These are phyloP conservation scores for Typhlichthys eigenmanni DNA, from an alignment of 2,797 vertebrate genomes.

Conservation along the genomic window DNA sequence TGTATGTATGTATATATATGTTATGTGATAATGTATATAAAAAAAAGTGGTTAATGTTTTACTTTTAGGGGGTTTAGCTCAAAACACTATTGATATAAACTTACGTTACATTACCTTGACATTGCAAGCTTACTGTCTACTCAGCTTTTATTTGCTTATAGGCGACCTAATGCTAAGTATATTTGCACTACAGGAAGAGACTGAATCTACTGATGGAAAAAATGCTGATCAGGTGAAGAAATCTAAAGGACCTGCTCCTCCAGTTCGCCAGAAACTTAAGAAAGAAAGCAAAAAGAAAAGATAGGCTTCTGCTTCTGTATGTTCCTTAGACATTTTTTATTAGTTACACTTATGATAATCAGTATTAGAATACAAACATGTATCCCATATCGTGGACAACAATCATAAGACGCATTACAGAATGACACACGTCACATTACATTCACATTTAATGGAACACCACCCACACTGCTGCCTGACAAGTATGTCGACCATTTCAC, in stretches of 20 bases:
- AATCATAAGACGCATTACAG: conserved; percentile 7
- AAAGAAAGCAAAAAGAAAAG: conserved; percentile 85
- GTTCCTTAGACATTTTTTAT: not conserved
- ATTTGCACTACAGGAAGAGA: conserved; percentile 70
- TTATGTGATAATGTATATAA: too few species aligned
- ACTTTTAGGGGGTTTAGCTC: too few species aligned
- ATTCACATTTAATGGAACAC: conserved; percentile 2
- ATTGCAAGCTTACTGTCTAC: not conserved
- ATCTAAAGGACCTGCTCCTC: conserved; percentile 68
- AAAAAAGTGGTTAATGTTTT: too few species aligned
- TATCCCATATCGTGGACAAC: not conserved
- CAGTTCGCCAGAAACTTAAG: conserved; percentile 78
- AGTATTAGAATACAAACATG: not conserved
- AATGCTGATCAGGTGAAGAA: conserved; percentile 73
- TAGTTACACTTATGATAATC: conserved; percentile 10
- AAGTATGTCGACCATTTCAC: not conserved
- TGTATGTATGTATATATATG: too few species aligned
- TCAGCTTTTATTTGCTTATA: conserved; percentile 2
- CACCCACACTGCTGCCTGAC: not conserved
- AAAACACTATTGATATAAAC: too few species aligned
- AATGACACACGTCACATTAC: conserved; percentile 1
- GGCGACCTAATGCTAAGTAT: conserved; percentile 10
- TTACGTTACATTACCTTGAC: too few species aligned
- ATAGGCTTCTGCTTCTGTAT: conserved; percentile 38
- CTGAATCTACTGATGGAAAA: conserved; percentile 61